Evolutionary conservation across 2,797 vertebrate genomes (phyloP), one percentile per base, ranked within the genome.

Genomic region (Poeciliopsis presidionis): DNA sequence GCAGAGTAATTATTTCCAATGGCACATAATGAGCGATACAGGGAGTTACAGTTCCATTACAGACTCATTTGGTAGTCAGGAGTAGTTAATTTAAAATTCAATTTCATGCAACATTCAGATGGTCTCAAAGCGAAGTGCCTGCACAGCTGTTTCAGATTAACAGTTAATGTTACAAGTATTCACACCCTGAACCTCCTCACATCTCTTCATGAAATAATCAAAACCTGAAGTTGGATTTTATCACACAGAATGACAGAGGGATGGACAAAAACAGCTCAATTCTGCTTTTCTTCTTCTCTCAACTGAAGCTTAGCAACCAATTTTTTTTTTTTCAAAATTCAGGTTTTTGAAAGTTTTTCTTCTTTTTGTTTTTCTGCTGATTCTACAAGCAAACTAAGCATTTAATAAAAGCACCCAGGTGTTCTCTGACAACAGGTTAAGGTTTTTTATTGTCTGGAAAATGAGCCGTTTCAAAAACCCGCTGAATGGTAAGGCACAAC

Each of bases 61-160:
- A 84, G 84, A 74, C 87, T 84, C 85, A 89, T 82, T 87, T 85
- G 84, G 87, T 84, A 81, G 81, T 88, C 81, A 77, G 72, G 73
- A 81, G 87, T 84, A 79, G 78, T 91, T 85, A 74, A 90, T 90
- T 92, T 78, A 89, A 86, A 93, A 88, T 92, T 86, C 57, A 88
- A 80, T 92, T 84, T 82, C 83, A 86, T 83, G 65, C 87, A 86
- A 88, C 87, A 75, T 87, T 83, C 74, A 83, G 78, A 83, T 85
- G 0, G 82, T 94, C 93, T 90, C 25, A 83, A 86, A 89, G 84
- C 80, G 67, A 72, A 59, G 77, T 72, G 89, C 81, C 87, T 81
- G 76, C 78, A 74, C 79, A 87, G 82, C 83, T 89, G 79, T 90
- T 91, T 86, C 36, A 90, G 84, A 90, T 91, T 78, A 88, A 86